A percentile compares a stretch with the other conserved stretches of the same genome.
Evolutionary conservation across 2,113 vertebrate genomes (phyloP).

Genomic region (Pao palembangensis): DNA sequence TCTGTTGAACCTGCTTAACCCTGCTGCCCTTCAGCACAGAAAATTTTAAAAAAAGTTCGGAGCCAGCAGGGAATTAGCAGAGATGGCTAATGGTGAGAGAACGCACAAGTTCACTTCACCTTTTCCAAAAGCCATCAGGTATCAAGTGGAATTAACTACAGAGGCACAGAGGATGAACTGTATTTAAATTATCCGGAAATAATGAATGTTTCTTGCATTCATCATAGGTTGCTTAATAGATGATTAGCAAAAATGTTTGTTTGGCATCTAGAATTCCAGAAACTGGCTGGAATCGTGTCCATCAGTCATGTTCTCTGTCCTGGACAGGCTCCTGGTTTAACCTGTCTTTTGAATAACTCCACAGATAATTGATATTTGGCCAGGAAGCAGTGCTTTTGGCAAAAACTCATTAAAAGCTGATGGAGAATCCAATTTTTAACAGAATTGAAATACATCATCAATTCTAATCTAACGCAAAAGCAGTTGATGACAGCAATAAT

Average conservation of each 20-base stretch:
- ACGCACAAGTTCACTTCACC: constrained; percentile 46
- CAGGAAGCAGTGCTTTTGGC: constrained; percentile 12
- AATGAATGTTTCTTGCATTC: background rate
- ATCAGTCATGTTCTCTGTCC: constrained; percentile 1
- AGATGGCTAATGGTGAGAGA: constrained; percentile 40
- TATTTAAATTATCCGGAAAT: background rate
- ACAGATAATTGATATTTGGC: constrained; percentile 14
- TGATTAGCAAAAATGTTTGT: no score
- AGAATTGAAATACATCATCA: constrained; percentile 13
- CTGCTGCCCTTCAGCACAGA: constrained; percentile 48
- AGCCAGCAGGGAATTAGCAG: constrained; percentile 42
- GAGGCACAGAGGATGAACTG: constrained; percentile 6
- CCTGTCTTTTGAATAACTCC: constrained; percentile 31
- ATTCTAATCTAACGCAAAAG: constrained; percentile 13
- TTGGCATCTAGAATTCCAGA: no score
- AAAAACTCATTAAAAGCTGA: constrained; percentile 30
- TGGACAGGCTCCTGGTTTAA: constrained; percentile 12
- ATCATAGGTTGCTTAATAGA: background rate
- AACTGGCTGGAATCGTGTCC: no score
- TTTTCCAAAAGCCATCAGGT: constrained; percentile 44
- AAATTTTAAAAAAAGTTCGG: constrained; percentile 35
- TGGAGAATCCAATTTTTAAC: constrained; percentile 1
- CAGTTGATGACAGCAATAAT: constrained; percentile 11
- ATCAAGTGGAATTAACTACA: constrained; percentile 45
- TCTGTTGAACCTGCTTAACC: constrained; percentile 68